Evolutionary conservation across 2,797 vertebrate species (phyloP).

Genomic region (Melanotaenia parkinsoni): DNA sequence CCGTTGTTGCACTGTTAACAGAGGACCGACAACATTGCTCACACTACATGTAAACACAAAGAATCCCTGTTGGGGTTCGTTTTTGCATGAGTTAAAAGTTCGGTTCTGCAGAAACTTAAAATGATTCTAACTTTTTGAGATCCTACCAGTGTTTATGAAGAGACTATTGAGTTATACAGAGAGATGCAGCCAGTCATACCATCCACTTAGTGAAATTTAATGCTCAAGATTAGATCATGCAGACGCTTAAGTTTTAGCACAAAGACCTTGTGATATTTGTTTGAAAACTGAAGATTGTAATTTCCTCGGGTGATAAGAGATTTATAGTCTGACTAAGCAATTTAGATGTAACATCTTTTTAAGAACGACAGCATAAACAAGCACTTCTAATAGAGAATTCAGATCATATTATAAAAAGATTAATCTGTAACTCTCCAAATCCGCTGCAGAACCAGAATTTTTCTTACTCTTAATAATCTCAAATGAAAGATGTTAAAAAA

Average conservation of each 20-base stretch:
- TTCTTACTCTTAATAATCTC: neutral
- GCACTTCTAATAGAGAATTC: neutral
- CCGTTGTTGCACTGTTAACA: slow-evolving; percentile 21
- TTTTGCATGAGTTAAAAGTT: slow-evolving; percentile 22
- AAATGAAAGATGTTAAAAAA: neutral
- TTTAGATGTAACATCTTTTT: neutral
- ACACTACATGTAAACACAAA: slow-evolving; percentile 27
- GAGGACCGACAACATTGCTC: slow-evolving; percentile 26
- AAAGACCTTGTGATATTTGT: slow-evolving; percentile 6
- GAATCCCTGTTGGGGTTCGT: slow-evolving; percentile 42
- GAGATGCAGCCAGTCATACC: neutral
- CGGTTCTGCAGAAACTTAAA: slow-evolving; percentile 6
- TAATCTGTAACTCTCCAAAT: neutral
- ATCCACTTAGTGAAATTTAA: neutral
- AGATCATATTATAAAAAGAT: neutral
- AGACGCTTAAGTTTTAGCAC: neutral
- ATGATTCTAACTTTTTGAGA: slow-evolving; percentile 3
- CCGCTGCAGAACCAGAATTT: neutral
- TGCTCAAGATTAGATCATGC: neutral
- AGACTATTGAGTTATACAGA: neutral
- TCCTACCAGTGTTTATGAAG: neutral
- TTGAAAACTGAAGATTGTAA: neutral
- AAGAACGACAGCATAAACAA: neutral
- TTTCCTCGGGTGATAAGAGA: neutral
- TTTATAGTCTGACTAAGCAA: neutral